Evolutionary conservation across 2,113 vertebrate genomes (phyloP).

Genomic region (Smithornis capensis): DNA sequence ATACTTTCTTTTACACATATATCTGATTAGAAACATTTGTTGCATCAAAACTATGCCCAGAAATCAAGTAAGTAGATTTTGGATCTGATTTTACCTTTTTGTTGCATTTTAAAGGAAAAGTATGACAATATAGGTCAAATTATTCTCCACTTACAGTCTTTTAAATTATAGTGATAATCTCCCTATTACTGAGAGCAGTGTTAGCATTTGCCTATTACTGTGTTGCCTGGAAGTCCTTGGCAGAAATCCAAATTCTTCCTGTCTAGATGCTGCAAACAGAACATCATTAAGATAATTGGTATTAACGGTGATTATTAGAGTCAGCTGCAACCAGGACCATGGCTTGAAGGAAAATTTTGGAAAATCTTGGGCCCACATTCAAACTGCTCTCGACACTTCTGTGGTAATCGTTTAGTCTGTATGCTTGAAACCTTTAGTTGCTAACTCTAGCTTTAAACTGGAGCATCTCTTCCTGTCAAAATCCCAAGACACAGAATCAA

Average conservation of each 20-base stretch:
- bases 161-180: neutral
- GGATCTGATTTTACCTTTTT: neutral
- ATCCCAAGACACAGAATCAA: neutral
- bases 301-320: neutral
- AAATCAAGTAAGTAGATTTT: neutral
- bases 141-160: neutral
- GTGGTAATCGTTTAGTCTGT: neutral
- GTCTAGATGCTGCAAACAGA: neutral
- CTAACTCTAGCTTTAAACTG: neutral
- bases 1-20: neutral
- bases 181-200: neutral
- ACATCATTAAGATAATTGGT: neutral
- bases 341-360: neutral
- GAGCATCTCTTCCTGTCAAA: conserved; percentile 14
- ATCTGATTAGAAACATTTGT: neutral
- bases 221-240: neutral
- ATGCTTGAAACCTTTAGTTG: neutral
- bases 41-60: neutral
- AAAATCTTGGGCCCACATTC: neutral
- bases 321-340: neutral
- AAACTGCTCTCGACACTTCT: neutral
- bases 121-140: neutral
- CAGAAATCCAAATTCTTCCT: neutral
- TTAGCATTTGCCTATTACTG: neutral
- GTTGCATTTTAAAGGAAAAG: neutral